Conservation (phyloP, 2,113 vertebrate genomes). For the Euleptes europaea region DNA sequence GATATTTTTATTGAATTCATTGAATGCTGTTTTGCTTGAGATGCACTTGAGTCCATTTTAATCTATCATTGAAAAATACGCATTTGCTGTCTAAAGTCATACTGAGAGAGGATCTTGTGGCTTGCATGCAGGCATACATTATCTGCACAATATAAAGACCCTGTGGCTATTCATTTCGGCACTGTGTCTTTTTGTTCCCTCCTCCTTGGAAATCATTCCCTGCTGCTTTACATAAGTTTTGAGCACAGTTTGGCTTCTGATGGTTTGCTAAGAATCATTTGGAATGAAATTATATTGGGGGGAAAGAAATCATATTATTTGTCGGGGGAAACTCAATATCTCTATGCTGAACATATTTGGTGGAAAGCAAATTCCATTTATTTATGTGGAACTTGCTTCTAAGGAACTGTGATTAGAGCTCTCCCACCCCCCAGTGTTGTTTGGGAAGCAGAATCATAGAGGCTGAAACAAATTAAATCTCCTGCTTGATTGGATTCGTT, state of each 20-base stretch:
- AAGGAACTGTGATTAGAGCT: neutral
- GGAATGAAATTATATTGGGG: neutral
- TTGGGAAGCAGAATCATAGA: constrained; percentile 37
- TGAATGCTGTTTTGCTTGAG: neutral
- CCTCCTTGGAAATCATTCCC: neutral
- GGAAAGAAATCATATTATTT: neutral
- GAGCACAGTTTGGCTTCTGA: constrained; percentile 12
- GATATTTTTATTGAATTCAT: constrained; percentile 14
- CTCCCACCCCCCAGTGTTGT: neutral
- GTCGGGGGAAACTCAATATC: neutral
- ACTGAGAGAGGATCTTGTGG: neutral
- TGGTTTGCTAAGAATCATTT: neutral
- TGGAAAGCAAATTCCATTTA: neutral
- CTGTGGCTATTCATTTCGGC: neutral
- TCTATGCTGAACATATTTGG: neutral
- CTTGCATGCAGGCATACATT: too few species aligned
- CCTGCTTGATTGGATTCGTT: constrained; percentile 31
- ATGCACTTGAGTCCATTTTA: neutral
- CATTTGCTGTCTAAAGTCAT: neutral
- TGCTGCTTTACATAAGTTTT: constrained; percentile 12
- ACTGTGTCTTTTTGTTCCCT: neutral
- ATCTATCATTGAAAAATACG: neutral
- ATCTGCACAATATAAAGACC: neutral
- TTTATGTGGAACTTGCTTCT: neutral
- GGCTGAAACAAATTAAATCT: constrained; percentile 12